phyloP scores from a whole-genome alignment of 2,797 vertebrate genomes.

The Staurois parvus region DNA sequence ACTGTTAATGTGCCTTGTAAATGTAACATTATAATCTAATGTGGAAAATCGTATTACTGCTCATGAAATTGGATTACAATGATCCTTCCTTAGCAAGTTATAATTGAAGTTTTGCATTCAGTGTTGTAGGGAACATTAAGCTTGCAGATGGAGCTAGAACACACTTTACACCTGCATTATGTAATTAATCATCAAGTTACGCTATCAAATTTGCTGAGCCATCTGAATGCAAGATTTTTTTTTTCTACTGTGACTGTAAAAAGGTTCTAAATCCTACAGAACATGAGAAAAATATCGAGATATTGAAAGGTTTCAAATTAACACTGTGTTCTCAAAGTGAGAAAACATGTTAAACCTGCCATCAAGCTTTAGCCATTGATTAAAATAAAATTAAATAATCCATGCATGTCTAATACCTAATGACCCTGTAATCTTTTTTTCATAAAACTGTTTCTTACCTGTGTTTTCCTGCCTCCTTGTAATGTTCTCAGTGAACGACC shows the following conservation, averaged over 20 bases:
- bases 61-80: slow-evolving; percentile 19
- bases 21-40: background rate
- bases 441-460: too few relatives aligned
- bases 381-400: too few relatives aligned
- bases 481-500: too few relatives aligned
- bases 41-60: slow-evolving; percentile 5
- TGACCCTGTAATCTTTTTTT: too few relatives aligned
- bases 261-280: background rate
- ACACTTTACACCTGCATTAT: slow-evolving; percentile 18
- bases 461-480: too few relatives aligned
- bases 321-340: background rate
- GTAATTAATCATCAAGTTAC: slow-evolving; percentile 29
- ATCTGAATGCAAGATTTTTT: background rate
- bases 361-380: too few relatives aligned
- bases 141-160: background rate
- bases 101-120: slow-evolving; percentile 19
- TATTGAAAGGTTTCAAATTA: too few relatives aligned
- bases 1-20: background rate
- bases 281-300: background rate
- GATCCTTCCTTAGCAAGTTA: slow-evolving; percentile 1
- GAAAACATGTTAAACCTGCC: too few relatives aligned
- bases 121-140: background rate
- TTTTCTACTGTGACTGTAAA: background rate
- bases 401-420: too few relatives aligned
- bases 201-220: background rate